Evolutionary conservation across 2,113 vertebrate species (phyloP).

Genomic region (Pavo muticus): DNA sequence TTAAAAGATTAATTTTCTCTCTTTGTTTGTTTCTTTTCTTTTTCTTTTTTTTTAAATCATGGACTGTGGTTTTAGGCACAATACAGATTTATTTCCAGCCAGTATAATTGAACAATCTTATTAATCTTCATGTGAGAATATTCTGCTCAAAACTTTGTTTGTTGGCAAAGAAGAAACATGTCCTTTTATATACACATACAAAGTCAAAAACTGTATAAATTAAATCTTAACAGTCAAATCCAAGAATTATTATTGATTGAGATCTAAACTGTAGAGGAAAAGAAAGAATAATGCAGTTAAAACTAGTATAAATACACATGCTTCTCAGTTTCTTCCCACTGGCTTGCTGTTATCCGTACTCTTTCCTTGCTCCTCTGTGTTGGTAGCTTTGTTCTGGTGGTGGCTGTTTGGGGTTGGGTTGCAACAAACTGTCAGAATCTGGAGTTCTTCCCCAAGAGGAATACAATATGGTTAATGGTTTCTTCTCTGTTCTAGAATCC

Average conservation of each 20-base stretch:
- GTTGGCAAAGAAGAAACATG: neutral
- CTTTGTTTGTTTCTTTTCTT: neutral
- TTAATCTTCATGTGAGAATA: neutral
- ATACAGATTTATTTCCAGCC: neutral
- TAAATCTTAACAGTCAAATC: neutral
- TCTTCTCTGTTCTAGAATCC: neutral
- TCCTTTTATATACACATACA: neutral
- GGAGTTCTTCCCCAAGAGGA: neutral
- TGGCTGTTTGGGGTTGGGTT: neutral
- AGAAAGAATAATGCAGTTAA: neutral
- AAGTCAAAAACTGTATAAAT: accelerated
- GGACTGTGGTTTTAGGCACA: neutral
- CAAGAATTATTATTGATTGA: neutral
- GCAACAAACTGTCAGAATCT: neutral
- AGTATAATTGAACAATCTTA: neutral
- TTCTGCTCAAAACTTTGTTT: neutral
- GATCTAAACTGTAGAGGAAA: neutral
- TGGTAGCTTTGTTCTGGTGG: neutral
- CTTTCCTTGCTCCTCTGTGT: neutral
- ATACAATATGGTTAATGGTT: neutral
- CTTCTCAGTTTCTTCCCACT: neutral
- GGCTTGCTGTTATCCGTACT: accelerated
- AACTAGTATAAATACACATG: neutral
- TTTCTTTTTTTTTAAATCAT: neutral
- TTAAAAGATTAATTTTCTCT: neutral